These are phyloP conservation scores for Atrichornis clamosus DNA, from an alignment of 2,113 vertebrate species.

Conservation along the genomic window DNA sequence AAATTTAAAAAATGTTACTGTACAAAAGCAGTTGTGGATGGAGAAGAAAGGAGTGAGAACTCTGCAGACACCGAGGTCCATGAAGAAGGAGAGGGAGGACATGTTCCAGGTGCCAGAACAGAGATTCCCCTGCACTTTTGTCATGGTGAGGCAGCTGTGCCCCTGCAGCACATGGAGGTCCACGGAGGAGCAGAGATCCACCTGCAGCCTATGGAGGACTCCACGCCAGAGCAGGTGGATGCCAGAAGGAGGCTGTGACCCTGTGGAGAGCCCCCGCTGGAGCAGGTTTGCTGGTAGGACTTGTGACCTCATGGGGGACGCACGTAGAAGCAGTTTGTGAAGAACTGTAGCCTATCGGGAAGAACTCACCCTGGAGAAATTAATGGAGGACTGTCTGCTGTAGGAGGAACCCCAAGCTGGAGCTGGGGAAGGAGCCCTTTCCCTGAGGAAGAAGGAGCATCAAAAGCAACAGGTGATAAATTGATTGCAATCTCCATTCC, in stretches of 20 bases:
- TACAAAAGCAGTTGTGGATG: background rate
- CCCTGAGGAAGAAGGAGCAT: background rate
- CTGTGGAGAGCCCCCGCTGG: background rate
- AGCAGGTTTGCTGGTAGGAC: background rate
- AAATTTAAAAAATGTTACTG: background rate
- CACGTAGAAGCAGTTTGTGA: background rate
- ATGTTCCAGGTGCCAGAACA: background rate
- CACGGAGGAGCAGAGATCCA: background rate
- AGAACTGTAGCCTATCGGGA: background rate
- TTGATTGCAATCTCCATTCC: background rate
- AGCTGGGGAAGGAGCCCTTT: too few relatives aligned
- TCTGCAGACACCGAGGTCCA: background rate
- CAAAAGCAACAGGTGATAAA: background rate
- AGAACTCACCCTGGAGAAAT: background rate
- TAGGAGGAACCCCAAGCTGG: background rate
- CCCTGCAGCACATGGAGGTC: background rate
- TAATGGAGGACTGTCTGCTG: background rate
- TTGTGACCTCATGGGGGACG: background rate
- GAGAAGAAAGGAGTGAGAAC: background rate
- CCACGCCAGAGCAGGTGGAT: background rate
- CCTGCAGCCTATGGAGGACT: background rate
- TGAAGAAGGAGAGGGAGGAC: background rate
- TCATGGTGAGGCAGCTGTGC: background rate
- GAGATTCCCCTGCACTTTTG: background rate
- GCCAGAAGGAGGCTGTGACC: background rate